Percentiles rank a stretch among this genome's conserved stretches.
phyloP scores from a whole-genome alignment of 2,888 invertebrate genomes.

The Brachynemurus nebulosus region DNA sequence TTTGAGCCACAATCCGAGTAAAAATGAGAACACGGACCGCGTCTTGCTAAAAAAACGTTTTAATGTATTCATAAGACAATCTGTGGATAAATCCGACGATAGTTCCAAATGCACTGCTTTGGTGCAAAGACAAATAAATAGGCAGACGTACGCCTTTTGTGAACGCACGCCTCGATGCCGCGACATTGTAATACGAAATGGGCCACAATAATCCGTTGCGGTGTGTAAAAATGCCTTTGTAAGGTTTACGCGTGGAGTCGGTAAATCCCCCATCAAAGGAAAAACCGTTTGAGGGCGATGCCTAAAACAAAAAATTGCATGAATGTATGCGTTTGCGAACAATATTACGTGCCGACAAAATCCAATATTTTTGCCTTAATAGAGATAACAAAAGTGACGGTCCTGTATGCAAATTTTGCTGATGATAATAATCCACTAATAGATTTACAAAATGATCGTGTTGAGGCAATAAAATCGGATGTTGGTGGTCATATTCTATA shows the following conservation, averaged over 20 bases:
- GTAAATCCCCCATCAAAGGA: neutral
- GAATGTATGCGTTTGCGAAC: too few species aligned
- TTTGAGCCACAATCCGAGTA: constrained; percentile 22
- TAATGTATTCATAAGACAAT: constrained; percentile 17
- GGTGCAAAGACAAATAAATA: constrained; percentile 20
- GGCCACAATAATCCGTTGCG: neutral
- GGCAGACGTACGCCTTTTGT: constrained; percentile 17
- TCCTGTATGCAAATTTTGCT: constrained; percentile 15
- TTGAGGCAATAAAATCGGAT: constrained; percentile 11
- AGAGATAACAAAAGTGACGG: constrained; percentile 14
- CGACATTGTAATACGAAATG: neutral
- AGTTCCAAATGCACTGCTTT: constrained; percentile 21
- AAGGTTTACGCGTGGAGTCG: too few species aligned
- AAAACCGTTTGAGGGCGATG: constrained; percentile 4
- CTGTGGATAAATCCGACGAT: constrained; percentile 15
- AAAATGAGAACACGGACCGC: constrained; percentile 16
- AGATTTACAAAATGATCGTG: constrained; percentile 10
- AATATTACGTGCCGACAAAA: constrained; percentile 13
- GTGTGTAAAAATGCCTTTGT: neutral
- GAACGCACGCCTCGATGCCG: constrained; percentile 11
- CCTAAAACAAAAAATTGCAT: too few species aligned
- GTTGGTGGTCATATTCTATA: constrained; percentile 8
- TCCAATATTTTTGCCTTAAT: constrained; percentile 18
- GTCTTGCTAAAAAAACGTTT: constrained; percentile 19
- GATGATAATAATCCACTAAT: constrained; percentile 15